Percentiles rank a stretch among this genome's conserved stretches.
Evolutionary conservation across 2,113 vertebrate genomes (phyloP).

Genomic region (Pontoporia blainvillei): DNA sequence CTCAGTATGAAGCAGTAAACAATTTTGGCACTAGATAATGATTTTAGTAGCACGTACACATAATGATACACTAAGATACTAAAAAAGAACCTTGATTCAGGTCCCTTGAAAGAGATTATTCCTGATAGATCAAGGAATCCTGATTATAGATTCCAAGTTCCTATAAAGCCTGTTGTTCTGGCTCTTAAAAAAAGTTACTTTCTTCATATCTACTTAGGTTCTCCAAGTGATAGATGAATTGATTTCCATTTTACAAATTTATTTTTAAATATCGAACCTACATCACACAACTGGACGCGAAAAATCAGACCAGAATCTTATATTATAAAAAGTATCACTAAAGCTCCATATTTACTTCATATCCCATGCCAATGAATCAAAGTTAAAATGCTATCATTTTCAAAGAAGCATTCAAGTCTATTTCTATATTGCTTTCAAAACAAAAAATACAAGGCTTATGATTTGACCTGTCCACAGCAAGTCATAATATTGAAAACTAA

Average conservation of each 20-base stretch:
- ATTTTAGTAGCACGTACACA: neutral
- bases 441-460: neutral
- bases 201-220: neutral
- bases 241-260: neutral
- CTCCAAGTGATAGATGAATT: neutral
- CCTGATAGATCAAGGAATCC: neutral
- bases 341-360: conserved; percentile 12
- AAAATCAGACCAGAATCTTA: neutral
- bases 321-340: neutral
- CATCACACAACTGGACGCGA: neutral
- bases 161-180: neutral
- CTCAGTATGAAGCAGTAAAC: neutral
- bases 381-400: conserved; percentile 6
- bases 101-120: neutral
- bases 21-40: neutral
- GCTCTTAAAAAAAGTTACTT: neutral
- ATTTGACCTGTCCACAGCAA: conserved; percentile 4
- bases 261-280: neutral
- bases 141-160: neutral
- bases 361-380: neutral
- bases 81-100: neutral
- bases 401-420: neutral
- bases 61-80: neutral
- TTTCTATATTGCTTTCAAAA: conserved; percentile 15
- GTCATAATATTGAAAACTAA: neutral